Conservation (phyloP, 2,888 invertebrate genomes). For the Lasioglossum villosulum region DNA sequence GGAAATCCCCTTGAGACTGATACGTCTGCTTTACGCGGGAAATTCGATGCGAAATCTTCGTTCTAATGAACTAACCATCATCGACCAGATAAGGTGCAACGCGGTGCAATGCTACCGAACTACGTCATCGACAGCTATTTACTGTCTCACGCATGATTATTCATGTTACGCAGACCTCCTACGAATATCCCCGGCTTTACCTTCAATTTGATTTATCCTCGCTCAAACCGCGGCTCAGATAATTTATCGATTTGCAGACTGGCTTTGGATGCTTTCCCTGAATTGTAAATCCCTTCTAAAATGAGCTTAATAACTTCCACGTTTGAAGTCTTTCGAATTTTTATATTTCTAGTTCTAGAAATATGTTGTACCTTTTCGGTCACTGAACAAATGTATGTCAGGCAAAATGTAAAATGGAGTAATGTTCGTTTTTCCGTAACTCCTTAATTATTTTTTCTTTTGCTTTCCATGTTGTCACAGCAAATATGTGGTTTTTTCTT, state of each 20-base stretch:
- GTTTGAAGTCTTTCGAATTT: neutral
- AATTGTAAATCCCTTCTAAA: neutral
- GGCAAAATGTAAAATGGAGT: too few species aligned
- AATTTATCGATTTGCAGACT: neutral
- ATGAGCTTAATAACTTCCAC: neutral
- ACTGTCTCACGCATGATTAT: conserved; percentile 65
- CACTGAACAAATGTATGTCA: too few species aligned
- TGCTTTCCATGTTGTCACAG: too few species aligned
- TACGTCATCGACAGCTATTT: conserved; percentile 60
- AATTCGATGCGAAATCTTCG: conserved; percentile 53
- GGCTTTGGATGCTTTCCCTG: neutral
- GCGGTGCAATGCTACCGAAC: conserved; percentile 51
- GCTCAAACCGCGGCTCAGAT: conserved; percentile 33
- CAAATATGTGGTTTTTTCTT: too few species aligned
- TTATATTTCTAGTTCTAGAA: too few species aligned
- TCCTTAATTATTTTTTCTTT: too few species aligned
- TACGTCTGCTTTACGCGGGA: conserved; percentile 33
- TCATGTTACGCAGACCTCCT: conserved; percentile 46
- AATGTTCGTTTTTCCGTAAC: too few species aligned
- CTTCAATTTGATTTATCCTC: conserved; percentile 57
- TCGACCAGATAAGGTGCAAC: conserved; percentile 51
- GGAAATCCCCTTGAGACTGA: conserved; percentile 35
- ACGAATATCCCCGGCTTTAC: conserved; percentile 41
- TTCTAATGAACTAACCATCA: conserved; percentile 67
- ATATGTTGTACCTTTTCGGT: too few species aligned